Evolutionary conservation across 1,140 invertebrate species (phyloP).

Genomic region (Conopomorpha cramerella): DNA sequence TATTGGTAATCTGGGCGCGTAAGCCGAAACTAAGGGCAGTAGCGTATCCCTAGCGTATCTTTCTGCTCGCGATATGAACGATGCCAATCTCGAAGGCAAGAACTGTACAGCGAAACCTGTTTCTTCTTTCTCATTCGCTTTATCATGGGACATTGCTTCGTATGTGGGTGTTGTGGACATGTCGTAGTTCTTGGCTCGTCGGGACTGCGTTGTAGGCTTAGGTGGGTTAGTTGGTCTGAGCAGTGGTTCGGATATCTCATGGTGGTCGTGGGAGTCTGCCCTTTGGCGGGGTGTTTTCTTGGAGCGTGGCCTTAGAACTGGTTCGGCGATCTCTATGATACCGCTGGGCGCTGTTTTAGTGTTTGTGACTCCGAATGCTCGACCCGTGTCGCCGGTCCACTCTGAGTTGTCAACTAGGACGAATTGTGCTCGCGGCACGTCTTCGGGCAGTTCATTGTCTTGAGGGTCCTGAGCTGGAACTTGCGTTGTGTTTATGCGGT

Average conservation of each 20-base stretch:
- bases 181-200: slow-evolving; percentile 44
- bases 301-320: slow-evolving; percentile 68
- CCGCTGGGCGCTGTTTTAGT: slow-evolving; percentile 56
- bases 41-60: slow-evolving; percentile 77
- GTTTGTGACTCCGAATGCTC: slow-evolving; percentile 65
- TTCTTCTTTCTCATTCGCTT: slow-evolving; percentile 28
- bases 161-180: slow-evolving; percentile 35
- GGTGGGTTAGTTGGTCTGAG: slow-evolving; percentile 45
- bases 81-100: slow-evolving; percentile 73
- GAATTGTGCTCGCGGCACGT: slow-evolving; percentile 26
- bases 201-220: slow-evolving; percentile 17
- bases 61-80: slow-evolving; percentile 79
- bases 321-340: slow-evolving; percentile 70
- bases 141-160: slow-evolving; percentile 22
- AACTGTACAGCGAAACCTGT: slow-evolving; percentile 74
- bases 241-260: slow-evolving; percentile 66
- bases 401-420: slow-evolving; percentile 47
- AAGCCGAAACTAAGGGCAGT: slow-evolving; percentile 74
- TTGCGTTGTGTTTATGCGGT: slow-evolving; percentile 17
- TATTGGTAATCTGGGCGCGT: slow-evolving; percentile 71
- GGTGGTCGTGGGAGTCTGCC: slow-evolving; percentile 27
- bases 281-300: slow-evolving; percentile 54
- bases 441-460: slow-evolving; percentile 44
- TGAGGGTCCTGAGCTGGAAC: slow-evolving; percentile 19
- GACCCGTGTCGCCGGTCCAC: slow-evolving; percentile 60